These are phyloP conservation scores for Hesperia comma DNA, from an alignment of 2,888 invertebrate species.

Conservation along the genomic window DNA sequence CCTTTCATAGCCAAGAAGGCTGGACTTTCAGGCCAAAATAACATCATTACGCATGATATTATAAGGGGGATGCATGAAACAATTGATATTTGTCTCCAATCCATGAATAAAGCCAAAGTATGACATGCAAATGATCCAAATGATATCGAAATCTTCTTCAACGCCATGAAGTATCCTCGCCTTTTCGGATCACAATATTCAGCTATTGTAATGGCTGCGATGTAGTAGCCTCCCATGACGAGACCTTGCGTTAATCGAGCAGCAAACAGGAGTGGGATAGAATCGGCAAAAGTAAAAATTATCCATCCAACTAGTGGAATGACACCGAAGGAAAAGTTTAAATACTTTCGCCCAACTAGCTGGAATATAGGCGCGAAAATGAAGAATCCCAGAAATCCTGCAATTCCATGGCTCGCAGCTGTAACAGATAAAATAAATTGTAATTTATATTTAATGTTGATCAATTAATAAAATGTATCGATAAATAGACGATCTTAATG, in stretches of 20 bases:
- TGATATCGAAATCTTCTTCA: slow-evolving; percentile 46
- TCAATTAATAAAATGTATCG: too few species aligned
- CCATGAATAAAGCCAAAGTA: slow-evolving; percentile 44
- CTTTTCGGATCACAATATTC: slow-evolving; percentile 52
- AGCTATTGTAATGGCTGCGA: slow-evolving; percentile 46
- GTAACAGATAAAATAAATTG: too few species aligned
- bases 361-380: slow-evolving; percentile 50
- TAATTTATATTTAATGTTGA: too few species aligned
- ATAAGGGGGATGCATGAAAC: too few species aligned
- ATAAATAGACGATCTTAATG: too few species aligned
- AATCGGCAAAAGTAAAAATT: slow-evolving; percentile 46
- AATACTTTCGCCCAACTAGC: slow-evolving; percentile 49
- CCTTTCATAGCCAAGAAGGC: slow-evolving; percentile 53
- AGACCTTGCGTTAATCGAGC: slow-evolving; percentile 53
- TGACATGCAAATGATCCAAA: slow-evolving; percentile 51
- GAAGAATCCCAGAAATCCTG: slow-evolving; percentile 50
- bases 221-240: slow-evolving; percentile 47
- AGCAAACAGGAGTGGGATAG: slow-evolving; percentile 43
- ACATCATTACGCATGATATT: slow-evolving; percentile 44
- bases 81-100: slow-evolving; percentile 52
- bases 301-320: slow-evolving; percentile 48
- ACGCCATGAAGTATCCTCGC: slow-evolving; percentile 52
- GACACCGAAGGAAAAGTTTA: slow-evolving; percentile 41
- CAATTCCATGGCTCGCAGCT: slow-evolving; percentile 52
- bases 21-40: slow-evolving; percentile 58